These are phyloP conservation scores for Amphiura filiformis DNA, from an alignment of 35 echinoderm and acorn worm genomes.

Conservation along the genomic window DNA sequence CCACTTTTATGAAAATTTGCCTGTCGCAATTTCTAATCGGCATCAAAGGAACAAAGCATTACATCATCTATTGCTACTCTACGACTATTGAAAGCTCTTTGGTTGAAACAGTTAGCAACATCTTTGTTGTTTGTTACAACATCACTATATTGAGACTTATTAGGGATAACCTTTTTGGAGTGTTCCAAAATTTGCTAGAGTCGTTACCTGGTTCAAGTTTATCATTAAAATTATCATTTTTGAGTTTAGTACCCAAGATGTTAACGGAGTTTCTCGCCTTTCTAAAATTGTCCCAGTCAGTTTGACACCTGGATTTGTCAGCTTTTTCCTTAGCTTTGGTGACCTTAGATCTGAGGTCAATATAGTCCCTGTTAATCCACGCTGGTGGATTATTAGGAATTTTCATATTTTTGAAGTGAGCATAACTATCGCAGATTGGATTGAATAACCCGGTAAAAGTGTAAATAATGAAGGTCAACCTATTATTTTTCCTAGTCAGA, in stretches of 20 bases:
- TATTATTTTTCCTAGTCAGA: too few relatives aligned
- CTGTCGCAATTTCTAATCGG: too few relatives aligned
- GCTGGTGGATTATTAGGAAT: not conserved
- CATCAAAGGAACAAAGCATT: too few relatives aligned
- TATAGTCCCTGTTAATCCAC: slow-evolving; percentile 2
- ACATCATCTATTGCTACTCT: too few relatives aligned
- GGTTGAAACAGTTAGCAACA: not conserved
- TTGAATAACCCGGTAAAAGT: not conserved
- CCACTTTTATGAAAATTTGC: too few relatives aligned
- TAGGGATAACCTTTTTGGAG: not conserved
- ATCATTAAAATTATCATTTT: not conserved
- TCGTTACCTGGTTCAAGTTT: not conserved
- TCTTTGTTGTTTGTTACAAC: not conserved
- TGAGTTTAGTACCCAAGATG: not conserved
- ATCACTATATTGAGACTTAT: not conserved
- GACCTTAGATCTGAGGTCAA: not conserved
- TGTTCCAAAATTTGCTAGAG: not conserved
- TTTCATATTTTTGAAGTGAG: slow-evolving; percentile 2
- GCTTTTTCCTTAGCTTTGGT: not conserved
- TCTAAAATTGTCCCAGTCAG: slow-evolving; percentile 2
- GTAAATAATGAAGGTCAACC: too few relatives aligned
- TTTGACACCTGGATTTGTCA: not conserved
- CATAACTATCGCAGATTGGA: slow-evolving; percentile 3
- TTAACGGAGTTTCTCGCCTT: not conserved
- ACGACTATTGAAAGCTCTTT: too few relatives aligned